These are phyloP conservation scores for Sinocyclocheilus anshuiensis DNA, from an alignment of 2,113 vertebrate genomes.

Conservation along the genomic window DNA sequence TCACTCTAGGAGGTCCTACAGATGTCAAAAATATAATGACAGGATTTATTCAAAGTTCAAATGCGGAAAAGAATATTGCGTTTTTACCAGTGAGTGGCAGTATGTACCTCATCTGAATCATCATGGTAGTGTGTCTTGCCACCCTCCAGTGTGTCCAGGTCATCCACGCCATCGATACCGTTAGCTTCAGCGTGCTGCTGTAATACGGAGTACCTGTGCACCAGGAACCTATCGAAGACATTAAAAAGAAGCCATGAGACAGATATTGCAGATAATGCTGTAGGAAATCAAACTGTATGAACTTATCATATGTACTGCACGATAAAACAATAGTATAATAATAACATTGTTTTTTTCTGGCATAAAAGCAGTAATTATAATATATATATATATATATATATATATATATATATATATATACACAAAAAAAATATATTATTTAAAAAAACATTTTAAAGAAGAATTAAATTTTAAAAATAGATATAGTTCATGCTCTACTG, in stretches of 20 bases:
- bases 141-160: conserved; percentile 73
- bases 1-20: conserved; percentile 52
- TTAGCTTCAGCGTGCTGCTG: conserved; percentile 85
- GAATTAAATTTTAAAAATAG: neutral
- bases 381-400: too few relatives aligned
- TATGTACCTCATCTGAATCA: conserved; percentile 88
- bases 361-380: too few relatives aligned
- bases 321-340: neutral
- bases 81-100: neutral
- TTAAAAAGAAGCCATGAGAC: neutral
- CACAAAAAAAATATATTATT: too few relatives aligned
- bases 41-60: neutral
- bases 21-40: neutral
- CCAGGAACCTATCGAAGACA: conserved; percentile 81
- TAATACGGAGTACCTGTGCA: conserved; percentile 90
- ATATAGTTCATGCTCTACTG: neutral
- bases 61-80: neutral
- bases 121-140: conserved; percentile 80
- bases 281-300: neutral
- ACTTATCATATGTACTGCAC: neutral
- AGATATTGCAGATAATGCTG: neutral
- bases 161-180: conserved; percentile 81
- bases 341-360: neutral
- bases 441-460: too few relatives aligned
- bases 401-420: too few relatives aligned